These are phyloP conservation scores for Phaonia tiefii DNA, from an alignment of 2,888 invertebrate species.

Conservation along the genomic window DNA sequence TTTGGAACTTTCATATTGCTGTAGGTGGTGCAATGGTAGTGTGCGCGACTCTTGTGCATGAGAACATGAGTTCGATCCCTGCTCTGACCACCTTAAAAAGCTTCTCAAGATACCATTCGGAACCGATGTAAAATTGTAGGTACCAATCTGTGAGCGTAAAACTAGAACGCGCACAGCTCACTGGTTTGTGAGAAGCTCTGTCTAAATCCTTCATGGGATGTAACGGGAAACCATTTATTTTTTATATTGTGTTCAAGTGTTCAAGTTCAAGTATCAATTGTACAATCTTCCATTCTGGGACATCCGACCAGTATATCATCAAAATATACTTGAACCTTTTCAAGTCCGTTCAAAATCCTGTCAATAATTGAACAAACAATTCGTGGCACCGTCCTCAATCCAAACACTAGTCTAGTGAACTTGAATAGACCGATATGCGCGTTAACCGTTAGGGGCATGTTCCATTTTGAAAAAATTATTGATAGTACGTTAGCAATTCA, in stretches of 20 bases:
- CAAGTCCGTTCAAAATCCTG: constrained; percentile 25
- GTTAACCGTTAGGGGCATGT: constrained; percentile 72
- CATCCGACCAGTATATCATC: constrained; percentile 64
- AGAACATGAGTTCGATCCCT: no score
- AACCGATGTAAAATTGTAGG: no score
- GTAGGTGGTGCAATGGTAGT: no score
- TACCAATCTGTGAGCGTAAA: no score
- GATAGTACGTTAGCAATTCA: constrained; percentile 72
- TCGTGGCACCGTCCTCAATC: constrained; percentile 52
- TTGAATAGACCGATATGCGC: no score
- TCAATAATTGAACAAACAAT: no score
- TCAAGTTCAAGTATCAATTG: constrained; percentile 41
- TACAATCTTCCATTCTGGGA: constrained; percentile 32
- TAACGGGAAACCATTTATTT: constrained; percentile 59
- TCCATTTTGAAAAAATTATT: constrained; percentile 67
- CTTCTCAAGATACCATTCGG: no score
- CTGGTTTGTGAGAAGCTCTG: no score
- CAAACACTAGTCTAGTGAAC: constrained; percentile 62
- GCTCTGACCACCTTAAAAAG: no score
- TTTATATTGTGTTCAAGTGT: constrained; percentile 61
- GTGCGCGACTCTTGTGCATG: no score
- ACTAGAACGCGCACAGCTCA: no score
- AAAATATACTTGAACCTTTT: constrained; percentile 52
- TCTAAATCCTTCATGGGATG: no score
- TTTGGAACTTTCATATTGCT: constrained; percentile 63